A percentile compares a stretch with the other conserved stretches of the same genome.
phyloP scores from a whole-genome alignment of 2,888 invertebrate species.

The Hartigia nigra region DNA sequence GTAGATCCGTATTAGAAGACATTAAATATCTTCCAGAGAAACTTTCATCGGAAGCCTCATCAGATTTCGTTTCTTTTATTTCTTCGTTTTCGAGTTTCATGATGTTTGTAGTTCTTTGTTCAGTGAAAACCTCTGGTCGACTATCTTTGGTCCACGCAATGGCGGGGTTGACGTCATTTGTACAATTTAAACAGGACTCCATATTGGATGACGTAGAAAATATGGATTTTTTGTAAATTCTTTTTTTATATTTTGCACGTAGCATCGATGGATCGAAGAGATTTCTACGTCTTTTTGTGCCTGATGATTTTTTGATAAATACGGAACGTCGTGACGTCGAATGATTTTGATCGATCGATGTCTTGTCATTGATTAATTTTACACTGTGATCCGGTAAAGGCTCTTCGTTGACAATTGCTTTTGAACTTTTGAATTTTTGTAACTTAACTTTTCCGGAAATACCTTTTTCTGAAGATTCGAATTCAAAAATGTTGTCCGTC shows the following conservation, averaged over 20 bases:
- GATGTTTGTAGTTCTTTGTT: too few species aligned
- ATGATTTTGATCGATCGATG: not conserved
- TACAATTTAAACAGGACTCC: not conserved
- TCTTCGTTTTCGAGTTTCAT: too few species aligned
- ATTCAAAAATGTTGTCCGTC: not conserved
- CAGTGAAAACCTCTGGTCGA: not conserved
- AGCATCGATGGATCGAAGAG: not conserved
- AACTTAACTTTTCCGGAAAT: not conserved
- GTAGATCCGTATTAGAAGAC: too few species aligned
- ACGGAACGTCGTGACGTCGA: not conserved
- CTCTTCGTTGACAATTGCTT: not conserved
- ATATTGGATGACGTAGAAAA: not conserved
- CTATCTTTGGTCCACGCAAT: not conserved
- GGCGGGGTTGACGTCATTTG: not conserved
- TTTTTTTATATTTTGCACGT: not conserved
- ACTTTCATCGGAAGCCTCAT: too few species aligned
- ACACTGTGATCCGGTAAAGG: not conserved
- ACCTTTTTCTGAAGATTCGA: not conserved
- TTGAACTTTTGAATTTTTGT: not conserved
- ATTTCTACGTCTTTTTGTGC: not conserved
- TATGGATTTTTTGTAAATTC: not conserved
- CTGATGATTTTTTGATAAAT: not conserved
- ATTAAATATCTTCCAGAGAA: too few species aligned
- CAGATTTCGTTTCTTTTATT: too few species aligned
- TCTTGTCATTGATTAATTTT: not conserved